These are phyloP conservation scores for Opisthocomus hoazin DNA, from an alignment of 2,113 vertebrate genomes.

Conservation along the genomic window DNA sequence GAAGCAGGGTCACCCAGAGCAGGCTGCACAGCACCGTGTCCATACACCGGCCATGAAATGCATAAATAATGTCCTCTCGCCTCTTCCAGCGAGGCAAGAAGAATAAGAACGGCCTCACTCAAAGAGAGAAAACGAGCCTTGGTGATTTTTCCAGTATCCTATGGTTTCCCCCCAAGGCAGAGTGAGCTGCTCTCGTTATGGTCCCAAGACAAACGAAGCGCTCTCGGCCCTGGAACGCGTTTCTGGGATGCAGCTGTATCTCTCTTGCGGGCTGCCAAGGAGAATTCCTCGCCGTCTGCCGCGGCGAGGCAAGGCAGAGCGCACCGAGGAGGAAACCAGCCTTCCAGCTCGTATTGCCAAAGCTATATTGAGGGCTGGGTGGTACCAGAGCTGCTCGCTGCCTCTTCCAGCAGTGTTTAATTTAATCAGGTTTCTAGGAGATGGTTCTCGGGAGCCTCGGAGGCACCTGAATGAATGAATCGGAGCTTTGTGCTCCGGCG, in stretches of 20 bases:
- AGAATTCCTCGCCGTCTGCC: constrained; percentile 21
- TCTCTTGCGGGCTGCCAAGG: not conserved
- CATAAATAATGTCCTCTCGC: not conserved
- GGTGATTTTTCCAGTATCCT: not conserved
- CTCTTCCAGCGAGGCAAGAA: not conserved
- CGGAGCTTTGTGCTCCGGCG: not conserved
- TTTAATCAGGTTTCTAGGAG: not conserved
- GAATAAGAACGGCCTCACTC: not conserved
- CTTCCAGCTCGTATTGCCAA: not conserved
- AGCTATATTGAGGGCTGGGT: not conserved
- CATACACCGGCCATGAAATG: not conserved
- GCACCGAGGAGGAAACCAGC: not conserved
- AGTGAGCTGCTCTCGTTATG: not conserved
- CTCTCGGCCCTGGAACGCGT: not conserved
- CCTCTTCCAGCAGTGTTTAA: not conserved
- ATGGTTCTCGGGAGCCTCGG: not conserved
- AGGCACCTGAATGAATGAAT: not conserved
- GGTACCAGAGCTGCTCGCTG: not conserved
- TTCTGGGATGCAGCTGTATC: not conserved
- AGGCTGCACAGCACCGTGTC: too few relatives aligned
- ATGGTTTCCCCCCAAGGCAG: not conserved
- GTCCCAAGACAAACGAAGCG: not conserved
- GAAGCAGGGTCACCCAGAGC: too few relatives aligned
- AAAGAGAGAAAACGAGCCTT: not conserved
- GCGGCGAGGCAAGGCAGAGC: not conserved